Base-by-base conservation (phyloP, 1,140 invertebrate genomes). In the Ceratoteleas bidentatus region DNA sequence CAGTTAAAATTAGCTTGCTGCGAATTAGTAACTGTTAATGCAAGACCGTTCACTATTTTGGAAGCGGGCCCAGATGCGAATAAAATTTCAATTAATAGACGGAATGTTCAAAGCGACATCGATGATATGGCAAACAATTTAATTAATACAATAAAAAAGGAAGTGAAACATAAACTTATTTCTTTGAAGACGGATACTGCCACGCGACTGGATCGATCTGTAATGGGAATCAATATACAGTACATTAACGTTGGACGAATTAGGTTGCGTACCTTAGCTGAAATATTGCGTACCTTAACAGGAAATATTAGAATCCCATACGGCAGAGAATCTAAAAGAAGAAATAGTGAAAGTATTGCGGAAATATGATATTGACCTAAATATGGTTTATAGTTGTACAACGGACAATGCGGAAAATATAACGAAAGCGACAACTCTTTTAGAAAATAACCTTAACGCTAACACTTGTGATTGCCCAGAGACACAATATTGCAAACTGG, bases 231-330 rank as follows among this genome's bases (percentile, higher is more conserved):
- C 4, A 56, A 56, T 38, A 56, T 56, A 13, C 53, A 56, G 33
- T 36, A 56, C n/a, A n/a, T n/a, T n/a, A n/a, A n/a, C n/a, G n/a
- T n/a, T 38, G 53, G 32, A 36, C 32, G n/a, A 38, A 56, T 56
- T 9, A 36, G 5, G 5, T 53, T 56, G 13, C 53, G 53, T 34
- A 56, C 2, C 14, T 38, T 56, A 38, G 53, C 53, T 36, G 33
- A 36, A 36, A 56, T n/a, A n/a, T n/a, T n/a, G n/a, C n/a, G n/a
- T n/a, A n/a, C n/a, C n/a, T n/a, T n/a, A n/a, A n/a, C n/a, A 56
- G 9, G 53, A 56, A 56, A 6, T 53, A 10, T 56, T 36, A 36
- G 53, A 36, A 56, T 13, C 53, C 6, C 33, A 56, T 38, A 56
- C 33, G 2, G 32, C 33, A 36, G 32, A 13, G 7, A 36, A 56